These are phyloP conservation scores for Montipora efflorescens DNA, from an alignment of 64 coral and sea anemone species.

Conservation along the genomic window DNA sequence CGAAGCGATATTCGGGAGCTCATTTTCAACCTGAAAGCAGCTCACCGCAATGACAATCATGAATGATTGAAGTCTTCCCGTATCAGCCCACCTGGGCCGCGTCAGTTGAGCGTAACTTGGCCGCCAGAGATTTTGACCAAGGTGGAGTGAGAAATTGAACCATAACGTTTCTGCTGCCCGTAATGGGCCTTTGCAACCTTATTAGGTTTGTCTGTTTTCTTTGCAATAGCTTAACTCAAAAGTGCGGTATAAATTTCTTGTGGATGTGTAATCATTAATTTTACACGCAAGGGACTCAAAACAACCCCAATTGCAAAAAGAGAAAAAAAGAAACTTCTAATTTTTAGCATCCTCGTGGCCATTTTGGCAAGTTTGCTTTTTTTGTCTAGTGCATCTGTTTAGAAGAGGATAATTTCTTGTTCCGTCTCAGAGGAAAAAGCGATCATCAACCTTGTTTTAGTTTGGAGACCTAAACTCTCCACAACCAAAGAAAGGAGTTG, in stretches of 20 bases:
- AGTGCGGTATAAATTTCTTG: background rate
- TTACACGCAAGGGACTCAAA: background rate
- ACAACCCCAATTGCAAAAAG: background rate
- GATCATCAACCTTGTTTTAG: too few species aligned
- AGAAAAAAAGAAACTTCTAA: background rate
- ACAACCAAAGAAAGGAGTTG: too few species aligned
- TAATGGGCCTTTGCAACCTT: too few species aligned
- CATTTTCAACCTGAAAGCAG: constrained; percentile 37
- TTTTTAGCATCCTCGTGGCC: background rate
- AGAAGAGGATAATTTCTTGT: too few species aligned
- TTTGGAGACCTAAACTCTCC: too few species aligned
- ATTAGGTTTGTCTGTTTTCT: background rate
- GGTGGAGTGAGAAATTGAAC: background rate
- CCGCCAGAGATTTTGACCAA: background rate
- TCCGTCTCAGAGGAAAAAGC: too few species aligned
- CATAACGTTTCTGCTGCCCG: background rate
- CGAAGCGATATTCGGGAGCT: constrained; percentile 51
- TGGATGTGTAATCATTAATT: background rate
- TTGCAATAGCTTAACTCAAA: background rate
- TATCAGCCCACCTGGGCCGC: background rate
- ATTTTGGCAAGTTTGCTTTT: too few species aligned
- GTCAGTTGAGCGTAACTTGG: background rate
- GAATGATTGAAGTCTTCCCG: background rate
- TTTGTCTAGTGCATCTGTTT: too few species aligned
- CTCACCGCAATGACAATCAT: background rate